phyloP scores from a whole-genome alignment of 92 coral and sea anemone genomes.

The Umimayanthus chanpuru region DNA sequence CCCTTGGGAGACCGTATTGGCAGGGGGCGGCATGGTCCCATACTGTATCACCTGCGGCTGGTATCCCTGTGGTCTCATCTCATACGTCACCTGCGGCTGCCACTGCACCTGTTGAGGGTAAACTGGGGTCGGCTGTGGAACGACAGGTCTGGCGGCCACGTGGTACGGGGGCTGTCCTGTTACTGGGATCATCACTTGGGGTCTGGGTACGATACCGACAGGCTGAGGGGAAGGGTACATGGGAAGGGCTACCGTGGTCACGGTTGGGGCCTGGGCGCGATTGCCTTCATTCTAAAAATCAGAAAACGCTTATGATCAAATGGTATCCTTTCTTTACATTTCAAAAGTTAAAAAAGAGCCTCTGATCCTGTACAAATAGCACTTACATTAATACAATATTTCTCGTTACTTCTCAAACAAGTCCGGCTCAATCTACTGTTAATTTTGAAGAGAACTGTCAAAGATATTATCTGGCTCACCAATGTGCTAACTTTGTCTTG shows the following conservation, averaged over 20 bases:
- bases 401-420: too few species aligned
- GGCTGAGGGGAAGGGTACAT: constrained; percentile 74
- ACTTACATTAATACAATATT: too few species aligned
- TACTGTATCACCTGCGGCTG: constrained; percentile 78
- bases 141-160: constrained; percentile 68
- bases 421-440: too few species aligned
- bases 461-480: too few species aligned
- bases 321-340: too few species aligned
- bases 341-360: too few species aligned
- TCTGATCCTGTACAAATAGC: too few species aligned
- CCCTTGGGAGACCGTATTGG: constrained; percentile 55
- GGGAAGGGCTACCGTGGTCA: constrained; percentile 82
- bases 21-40: constrained; percentile 76
- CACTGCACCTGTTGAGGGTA: constrained; percentile 80
- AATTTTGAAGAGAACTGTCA: too few species aligned
- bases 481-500: too few species aligned
- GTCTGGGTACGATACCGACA: constrained; percentile 81
- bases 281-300: constrained; percentile 51
- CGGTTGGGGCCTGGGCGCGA: constrained; percentile 70
- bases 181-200: constrained; percentile 82
- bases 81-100: constrained; percentile 86
- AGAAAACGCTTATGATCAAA: background rate
- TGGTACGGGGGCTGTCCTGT: constrained; percentile 77
- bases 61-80: constrained; percentile 73
- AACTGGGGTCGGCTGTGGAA: constrained; percentile 67